A percentile compares a stretch with the other conserved stretches of the same genome.
Evolutionary conservation across 2,888 invertebrate species (phyloP).

Genomic region (Hirtodrosophila confusa): DNA sequence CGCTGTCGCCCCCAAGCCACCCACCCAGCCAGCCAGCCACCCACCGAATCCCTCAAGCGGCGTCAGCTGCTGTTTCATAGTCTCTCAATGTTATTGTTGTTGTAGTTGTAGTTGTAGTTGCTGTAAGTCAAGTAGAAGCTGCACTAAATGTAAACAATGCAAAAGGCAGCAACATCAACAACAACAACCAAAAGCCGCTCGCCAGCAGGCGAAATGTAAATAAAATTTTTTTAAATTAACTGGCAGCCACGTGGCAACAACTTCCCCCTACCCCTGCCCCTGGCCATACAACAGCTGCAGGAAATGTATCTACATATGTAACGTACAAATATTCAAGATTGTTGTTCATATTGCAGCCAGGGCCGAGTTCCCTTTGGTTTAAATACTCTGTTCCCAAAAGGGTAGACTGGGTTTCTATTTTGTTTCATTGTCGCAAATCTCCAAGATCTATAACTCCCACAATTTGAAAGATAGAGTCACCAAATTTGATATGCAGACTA

Average conservation of each 20-base stretch:
- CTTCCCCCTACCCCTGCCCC: not conserved
- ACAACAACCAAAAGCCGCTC: slow-evolving; percentile 39
- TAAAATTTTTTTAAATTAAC: slow-evolving; percentile 74
- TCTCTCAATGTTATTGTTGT: slow-evolving; percentile 17
- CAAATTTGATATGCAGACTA: too few relatives aligned
- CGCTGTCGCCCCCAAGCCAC: slow-evolving; percentile 4
- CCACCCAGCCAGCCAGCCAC: not conserved
- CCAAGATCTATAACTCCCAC: too few relatives aligned
- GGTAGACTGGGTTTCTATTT: too few relatives aligned
- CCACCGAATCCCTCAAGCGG: slow-evolving; percentile 32
- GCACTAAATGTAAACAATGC: slow-evolving; percentile 72
- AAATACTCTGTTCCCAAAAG: too few relatives aligned
- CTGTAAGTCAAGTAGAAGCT: slow-evolving; percentile 71
- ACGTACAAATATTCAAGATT: slow-evolving; percentile 73
- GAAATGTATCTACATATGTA: slow-evolving; percentile 77
- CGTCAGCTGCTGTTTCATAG: slow-evolving; percentile 62
- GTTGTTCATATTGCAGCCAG: slow-evolving; percentile 71
- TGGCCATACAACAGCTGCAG: slow-evolving; percentile 48
- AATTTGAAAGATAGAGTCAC: too few relatives aligned
- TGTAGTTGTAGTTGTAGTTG: slow-evolving; percentile 32
- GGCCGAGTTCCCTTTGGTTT: slow-evolving; percentile 24
- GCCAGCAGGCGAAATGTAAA: slow-evolving; percentile 72
- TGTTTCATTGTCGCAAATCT: too few relatives aligned
- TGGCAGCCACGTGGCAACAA: slow-evolving; percentile 63
- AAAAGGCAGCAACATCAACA: slow-evolving; percentile 44